phyloP scores from a whole-genome alignment of 2,888 invertebrate species.

The Platerodrilus igneus region DNA sequence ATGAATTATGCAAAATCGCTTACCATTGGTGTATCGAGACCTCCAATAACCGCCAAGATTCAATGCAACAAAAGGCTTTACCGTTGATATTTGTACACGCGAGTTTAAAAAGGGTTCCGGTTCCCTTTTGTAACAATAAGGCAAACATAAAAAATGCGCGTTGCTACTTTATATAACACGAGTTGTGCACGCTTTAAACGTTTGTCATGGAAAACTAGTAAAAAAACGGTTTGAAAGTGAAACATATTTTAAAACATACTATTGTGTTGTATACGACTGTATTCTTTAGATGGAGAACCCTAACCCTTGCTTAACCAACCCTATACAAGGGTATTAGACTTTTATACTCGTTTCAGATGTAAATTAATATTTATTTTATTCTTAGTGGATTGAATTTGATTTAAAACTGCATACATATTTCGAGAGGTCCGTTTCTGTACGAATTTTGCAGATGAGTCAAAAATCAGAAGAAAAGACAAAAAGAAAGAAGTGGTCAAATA shows the following conservation, averaged over 20 bases:
- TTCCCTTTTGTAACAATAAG: slow-evolving; percentile 27
- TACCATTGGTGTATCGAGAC: slow-evolving; percentile 24
- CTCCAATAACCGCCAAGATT: slow-evolving; percentile 22
- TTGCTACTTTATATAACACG: slow-evolving; percentile 40
- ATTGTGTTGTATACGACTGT: slow-evolving; percentile 19
- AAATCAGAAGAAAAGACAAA: too few species aligned
- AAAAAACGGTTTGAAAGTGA: slow-evolving; percentile 27
- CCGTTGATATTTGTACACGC: slow-evolving; percentile 38
- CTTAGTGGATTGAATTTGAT: too few species aligned
- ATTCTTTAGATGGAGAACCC: too few species aligned
- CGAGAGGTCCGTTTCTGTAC: too few species aligned
- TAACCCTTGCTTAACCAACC: too few species aligned
- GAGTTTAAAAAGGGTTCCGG: slow-evolving; percentile 36
- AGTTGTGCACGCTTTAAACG: slow-evolving; percentile 40
- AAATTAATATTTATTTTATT: too few species aligned
- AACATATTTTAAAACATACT: slow-evolving; percentile 29
- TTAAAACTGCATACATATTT: too few species aligned
- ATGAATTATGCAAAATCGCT: slow-evolving; percentile 33
- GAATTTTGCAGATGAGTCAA: too few species aligned
- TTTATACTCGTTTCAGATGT: too few species aligned
- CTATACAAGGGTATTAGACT: too few species aligned
- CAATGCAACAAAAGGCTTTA: slow-evolving; percentile 24
- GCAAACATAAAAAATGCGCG: slow-evolving; percentile 36
- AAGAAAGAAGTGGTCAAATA: too few species aligned
- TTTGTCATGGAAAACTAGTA: slow-evolving; percentile 35